Conservation (phyloP, 2,797 vertebrate species). For the Nannoperca australis region DNA sequence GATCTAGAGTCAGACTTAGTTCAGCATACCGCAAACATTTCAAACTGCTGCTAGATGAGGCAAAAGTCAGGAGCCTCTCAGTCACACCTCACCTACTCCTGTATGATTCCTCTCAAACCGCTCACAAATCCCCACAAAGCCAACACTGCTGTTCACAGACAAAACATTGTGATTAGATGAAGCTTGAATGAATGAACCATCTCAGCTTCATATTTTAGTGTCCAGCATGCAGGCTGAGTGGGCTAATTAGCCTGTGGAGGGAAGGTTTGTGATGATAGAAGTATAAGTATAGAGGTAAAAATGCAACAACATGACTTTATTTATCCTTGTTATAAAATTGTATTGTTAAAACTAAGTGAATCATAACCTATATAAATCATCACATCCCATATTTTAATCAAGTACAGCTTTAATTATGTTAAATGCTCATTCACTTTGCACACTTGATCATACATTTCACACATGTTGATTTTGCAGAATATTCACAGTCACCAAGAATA, state of each 20-base stretch:
- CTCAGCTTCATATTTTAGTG: neutral
- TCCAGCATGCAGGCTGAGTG: neutral
- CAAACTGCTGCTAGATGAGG: slow-evolving; percentile 8
- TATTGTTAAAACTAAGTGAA: slow-evolving; percentile 64
- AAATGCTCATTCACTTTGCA: slow-evolving; percentile 33
- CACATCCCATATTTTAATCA: slow-evolving; percentile 37
- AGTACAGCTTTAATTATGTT: slow-evolving; percentile 17
- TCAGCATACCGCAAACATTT: slow-evolving; percentile 1
- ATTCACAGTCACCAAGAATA: slow-evolving; percentile 43
- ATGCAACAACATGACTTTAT: neutral
- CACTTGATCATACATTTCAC: slow-evolving; percentile 29
- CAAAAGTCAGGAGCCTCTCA: slow-evolving; percentile 32
- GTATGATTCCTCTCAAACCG: neutral
- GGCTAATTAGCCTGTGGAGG: neutral
- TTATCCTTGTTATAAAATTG: slow-evolving; percentile 46
- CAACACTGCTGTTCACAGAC: no score
- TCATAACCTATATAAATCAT: slow-evolving; percentile 32
- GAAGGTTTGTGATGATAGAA: neutral
- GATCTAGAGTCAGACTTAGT: slow-evolving; percentile 2
- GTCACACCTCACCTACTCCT: slow-evolving; percentile 28
- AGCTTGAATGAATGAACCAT: neutral
- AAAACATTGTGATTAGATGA: neutral
- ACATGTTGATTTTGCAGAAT: slow-evolving; percentile 48
- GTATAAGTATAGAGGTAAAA: neutral
- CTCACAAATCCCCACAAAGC: neutral